Conservation (phyloP, 2,888 invertebrate genomes). For the Argyresthia goedartella region DNA sequence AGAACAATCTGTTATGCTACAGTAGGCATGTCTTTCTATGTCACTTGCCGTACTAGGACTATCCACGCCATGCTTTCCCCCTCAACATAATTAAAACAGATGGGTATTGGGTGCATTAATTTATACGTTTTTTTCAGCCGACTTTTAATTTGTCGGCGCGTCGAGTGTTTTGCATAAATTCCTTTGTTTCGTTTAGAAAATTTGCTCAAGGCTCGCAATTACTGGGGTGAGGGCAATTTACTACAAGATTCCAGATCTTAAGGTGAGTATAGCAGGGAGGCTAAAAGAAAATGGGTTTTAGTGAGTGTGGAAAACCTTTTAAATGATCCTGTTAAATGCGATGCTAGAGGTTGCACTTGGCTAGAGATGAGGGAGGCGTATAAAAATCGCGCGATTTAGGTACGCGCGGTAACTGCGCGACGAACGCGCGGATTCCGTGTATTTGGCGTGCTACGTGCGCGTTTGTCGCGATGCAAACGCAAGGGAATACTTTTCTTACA, state of each 20-base stretch:
- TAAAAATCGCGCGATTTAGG: too few species aligned
- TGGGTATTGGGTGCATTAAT: slow-evolving; percentile 62
- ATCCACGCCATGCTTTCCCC: slow-evolving; percentile 21
- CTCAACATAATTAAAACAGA: slow-evolving; percentile 55
- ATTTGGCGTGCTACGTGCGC: too few species aligned
- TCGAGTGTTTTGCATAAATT: slow-evolving; percentile 64
- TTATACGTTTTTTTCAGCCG: slow-evolving; percentile 43
- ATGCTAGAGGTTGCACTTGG: too few species aligned
- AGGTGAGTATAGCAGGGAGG: neutral
- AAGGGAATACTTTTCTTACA: too few species aligned
- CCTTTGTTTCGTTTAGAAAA: slow-evolving; percentile 37
- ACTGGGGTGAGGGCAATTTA: slow-evolving; percentile 54
- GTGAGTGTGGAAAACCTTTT: slow-evolving; percentile 5
- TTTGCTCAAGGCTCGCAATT: slow-evolving; percentile 50
- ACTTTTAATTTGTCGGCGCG: slow-evolving; percentile 60
- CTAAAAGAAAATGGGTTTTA: slow-evolving; percentile 8
- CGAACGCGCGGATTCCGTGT: too few species aligned
- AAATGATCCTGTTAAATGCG: neutral
- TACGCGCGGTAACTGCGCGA: too few species aligned
- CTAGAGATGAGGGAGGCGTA: too few species aligned
- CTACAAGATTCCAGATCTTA: slow-evolving; percentile 24
- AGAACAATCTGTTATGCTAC: too few species aligned
- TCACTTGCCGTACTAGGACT: neutral
- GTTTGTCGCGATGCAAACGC: too few species aligned
- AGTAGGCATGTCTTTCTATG: too few species aligned